A percentile compares a stretch with the other conserved stretches of the same genome.
phyloP scores from a whole-genome alignment of 2,888 invertebrate species.

The Byasa hedistus region DNA sequence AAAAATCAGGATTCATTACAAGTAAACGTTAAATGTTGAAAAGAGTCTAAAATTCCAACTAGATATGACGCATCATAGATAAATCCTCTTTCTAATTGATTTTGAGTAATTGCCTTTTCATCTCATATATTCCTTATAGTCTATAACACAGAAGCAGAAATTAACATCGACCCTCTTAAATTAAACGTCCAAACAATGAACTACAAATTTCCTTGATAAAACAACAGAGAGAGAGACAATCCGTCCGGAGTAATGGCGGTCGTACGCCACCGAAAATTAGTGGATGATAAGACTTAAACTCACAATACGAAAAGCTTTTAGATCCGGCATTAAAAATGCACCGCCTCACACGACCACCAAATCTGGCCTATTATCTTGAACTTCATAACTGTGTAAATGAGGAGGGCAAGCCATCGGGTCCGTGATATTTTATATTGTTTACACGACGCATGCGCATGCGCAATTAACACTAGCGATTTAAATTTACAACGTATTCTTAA shows the following conservation, averaged over 20 bases:
- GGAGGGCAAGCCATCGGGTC: conserved; percentile 38
- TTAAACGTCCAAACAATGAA: conserved; percentile 15
- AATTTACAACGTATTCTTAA: conserved; percentile 16
- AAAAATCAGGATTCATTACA: too few relatives aligned
- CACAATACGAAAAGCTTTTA: conserved; percentile 26
- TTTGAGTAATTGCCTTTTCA: too few relatives aligned
- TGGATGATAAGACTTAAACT: conserved; percentile 15
- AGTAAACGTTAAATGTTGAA: too few relatives aligned
- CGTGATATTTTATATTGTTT: conserved; percentile 35
- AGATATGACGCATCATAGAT: background rate
- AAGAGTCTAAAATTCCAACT: too few relatives aligned
- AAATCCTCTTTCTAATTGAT: background rate
- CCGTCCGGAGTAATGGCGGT: conserved; percentile 6
- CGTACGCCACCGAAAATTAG: conserved; percentile 28
- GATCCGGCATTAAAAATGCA: conserved; percentile 24
- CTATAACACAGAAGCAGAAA: background rate
- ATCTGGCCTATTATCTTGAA: conserved; percentile 39
- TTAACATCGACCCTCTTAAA: conserved; percentile 12
- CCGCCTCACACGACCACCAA: conserved; percentile 31
- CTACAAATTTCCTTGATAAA: conserved; percentile 16
- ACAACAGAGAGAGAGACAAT: conserved; percentile 26
- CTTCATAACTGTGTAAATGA: conserved; percentile 41
- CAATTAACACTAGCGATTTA: conserved; percentile 41
- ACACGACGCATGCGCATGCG: conserved; percentile 27
- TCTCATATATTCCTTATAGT: too few relatives aligned